A percentile compares a stretch with the other conserved stretches of the same genome.
Evolutionary conservation across 1,140 invertebrate genomes (phyloP).

Genomic region (Tetranychus urticae): DNA sequence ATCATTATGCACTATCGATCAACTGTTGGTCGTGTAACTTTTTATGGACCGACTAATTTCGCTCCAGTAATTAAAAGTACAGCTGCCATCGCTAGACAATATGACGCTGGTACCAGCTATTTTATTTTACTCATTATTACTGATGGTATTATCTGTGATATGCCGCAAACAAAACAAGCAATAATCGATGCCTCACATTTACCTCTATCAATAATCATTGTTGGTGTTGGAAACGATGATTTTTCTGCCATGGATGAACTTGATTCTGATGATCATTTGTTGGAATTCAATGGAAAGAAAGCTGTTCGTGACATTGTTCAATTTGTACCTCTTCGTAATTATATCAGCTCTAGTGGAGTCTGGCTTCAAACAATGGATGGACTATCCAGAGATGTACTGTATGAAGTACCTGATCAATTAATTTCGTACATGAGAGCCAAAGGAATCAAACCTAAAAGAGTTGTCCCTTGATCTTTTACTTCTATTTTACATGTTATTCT

Average conservation of each 20-base stretch:
- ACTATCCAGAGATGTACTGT: slow-evolving; percentile 33
- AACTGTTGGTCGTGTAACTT: slow-evolving; percentile 27
- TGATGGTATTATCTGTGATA: slow-evolving; percentile 40
- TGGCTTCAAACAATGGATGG: slow-evolving; percentile 15
- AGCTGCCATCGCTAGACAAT: slow-evolving; percentile 15
- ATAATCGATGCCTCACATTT: slow-evolving; percentile 28
- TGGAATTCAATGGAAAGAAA: slow-evolving; percentile 6
- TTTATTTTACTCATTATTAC: slow-evolving; percentile 38
- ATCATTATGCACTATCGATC: slow-evolving; percentile 20
- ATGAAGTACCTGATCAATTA: slow-evolving; percentile 34
- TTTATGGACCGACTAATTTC: slow-evolving; percentile 41
- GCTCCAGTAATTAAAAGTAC: slow-evolving; percentile 30
- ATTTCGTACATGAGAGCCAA: slow-evolving; percentile 16
- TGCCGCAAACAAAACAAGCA: slow-evolving; percentile 32
- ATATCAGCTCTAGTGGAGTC: not conserved
- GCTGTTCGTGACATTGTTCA: slow-evolving; percentile 12
- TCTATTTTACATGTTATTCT: too few species aligned
- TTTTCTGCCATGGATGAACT: slow-evolving; percentile 21
- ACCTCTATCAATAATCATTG: slow-evolving; percentile 28
- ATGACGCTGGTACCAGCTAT: slow-evolving; percentile 18
- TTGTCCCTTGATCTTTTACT: too few species aligned
- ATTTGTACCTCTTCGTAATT: slow-evolving; percentile 11
- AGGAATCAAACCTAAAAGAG: slow-evolving; percentile 7
- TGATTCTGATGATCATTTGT: slow-evolving; percentile 9
- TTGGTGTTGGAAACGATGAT: slow-evolving; percentile 33